Percentiles rank a stretch among this genome's conserved stretches.
Conservation (phyloP, 1,140 invertebrate species). For the Sweltsa coloradensis region DNA sequence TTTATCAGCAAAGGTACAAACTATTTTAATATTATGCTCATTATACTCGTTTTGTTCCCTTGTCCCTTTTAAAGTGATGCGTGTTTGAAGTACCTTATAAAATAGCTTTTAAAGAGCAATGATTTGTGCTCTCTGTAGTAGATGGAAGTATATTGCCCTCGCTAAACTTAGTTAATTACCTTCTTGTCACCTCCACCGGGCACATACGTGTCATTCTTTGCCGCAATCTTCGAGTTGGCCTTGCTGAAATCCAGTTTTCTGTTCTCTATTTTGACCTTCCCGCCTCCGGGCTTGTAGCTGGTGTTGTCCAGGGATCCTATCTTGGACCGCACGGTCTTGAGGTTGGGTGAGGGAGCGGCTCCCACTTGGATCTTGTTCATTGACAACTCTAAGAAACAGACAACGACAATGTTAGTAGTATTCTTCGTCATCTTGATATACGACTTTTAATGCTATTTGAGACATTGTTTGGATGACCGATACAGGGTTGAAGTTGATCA, state of each 20-base stretch:
- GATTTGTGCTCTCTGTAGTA: not conserved
- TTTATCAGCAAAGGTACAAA: no score
- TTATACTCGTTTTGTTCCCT: no score
- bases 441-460: no score
- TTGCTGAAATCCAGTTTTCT: slow-evolving; percentile 76
- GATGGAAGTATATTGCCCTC: not conserved
- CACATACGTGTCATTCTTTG: slow-evolving; percentile 82
- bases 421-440: no score
- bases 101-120: no score
- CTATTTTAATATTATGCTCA: no score
- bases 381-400: slow-evolving; percentile 74
- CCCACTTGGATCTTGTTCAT: slow-evolving; percentile 92
- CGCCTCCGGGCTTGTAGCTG: slow-evolving; percentile 81
- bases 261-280: slow-evolving; percentile 80
- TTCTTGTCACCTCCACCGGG: slow-evolving; percentile 87
- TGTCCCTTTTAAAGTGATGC: no score
- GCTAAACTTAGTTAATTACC: slow-evolving; percentile 40
- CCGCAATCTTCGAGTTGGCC: slow-evolving; percentile 67
- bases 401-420: no score
- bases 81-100: no score
- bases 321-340: slow-evolving; percentile 84
- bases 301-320: slow-evolving; percentile 90
- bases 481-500: no score
- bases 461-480: no score
- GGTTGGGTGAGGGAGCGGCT: slow-evolving; percentile 75